Conservation (phyloP, 2,113 vertebrate genomes). For the Ondatra zibethicus region DNA sequence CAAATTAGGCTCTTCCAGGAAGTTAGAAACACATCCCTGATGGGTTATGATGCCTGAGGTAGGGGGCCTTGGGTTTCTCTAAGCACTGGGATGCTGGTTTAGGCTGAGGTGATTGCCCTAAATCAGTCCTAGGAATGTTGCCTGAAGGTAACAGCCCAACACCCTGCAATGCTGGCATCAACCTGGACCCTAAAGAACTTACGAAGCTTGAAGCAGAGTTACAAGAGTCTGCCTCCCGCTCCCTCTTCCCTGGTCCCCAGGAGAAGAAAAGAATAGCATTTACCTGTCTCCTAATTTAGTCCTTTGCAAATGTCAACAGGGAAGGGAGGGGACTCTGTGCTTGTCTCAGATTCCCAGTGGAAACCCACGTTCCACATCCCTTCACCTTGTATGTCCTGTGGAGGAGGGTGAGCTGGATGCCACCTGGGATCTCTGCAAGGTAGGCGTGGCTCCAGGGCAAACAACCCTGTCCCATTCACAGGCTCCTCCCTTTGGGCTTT, state of each 20-base stretch:
- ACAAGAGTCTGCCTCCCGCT: background rate
- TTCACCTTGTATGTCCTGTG: background rate
- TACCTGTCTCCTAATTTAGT: constrained; percentile 77
- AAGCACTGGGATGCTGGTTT: rapidly evolving
- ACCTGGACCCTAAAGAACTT: background rate
- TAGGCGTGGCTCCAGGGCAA: background rate
- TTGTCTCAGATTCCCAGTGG: constrained; percentile 9
- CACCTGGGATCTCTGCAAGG: background rate
- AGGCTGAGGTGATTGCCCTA: background rate
- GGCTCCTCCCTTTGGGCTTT: background rate
- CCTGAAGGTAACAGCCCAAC: background rate
- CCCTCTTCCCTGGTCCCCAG: constrained; percentile 39
- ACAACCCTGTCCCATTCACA: background rate
- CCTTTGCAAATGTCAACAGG: constrained; percentile 77
- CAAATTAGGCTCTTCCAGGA: background rate
- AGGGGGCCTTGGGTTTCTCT: background rate
- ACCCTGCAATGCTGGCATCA: background rate
- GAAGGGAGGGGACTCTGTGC: constrained; percentile 40
- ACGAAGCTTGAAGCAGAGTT: background rate
- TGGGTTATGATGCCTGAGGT: too few relatives aligned
- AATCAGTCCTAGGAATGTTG: rapidly evolving
- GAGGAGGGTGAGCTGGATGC: rapidly evolving
- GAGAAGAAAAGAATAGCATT: constrained; percentile 76
- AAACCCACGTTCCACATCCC: background rate
- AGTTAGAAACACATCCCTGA: background rate